Evolutionary conservation across 2,888 invertebrate genomes (phyloP).

Genomic region (Smittia aterrima): DNA sequence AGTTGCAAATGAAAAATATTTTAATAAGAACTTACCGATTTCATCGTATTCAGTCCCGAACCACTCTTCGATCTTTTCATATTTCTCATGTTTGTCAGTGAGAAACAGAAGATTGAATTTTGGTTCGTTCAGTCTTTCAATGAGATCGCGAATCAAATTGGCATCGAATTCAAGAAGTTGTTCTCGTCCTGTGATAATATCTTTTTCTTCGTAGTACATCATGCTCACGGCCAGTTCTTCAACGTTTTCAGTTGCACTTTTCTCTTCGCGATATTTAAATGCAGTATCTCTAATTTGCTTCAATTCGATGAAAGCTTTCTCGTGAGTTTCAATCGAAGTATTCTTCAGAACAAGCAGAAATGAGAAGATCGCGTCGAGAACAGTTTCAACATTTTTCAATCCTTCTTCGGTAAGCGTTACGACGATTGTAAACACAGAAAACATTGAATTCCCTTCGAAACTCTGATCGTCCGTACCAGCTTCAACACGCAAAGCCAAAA

Average conservation of each 20-base stretch:
- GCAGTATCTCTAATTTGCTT: constrained; percentile 72
- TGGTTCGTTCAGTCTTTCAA: constrained; percentile 48
- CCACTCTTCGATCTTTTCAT: constrained; percentile 74
- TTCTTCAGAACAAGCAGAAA: constrained; percentile 71
- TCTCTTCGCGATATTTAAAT: constrained; percentile 70
- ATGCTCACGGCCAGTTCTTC: constrained; percentile 73
- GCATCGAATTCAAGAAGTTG: constrained; percentile 76
- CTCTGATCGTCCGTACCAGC: constrained; percentile 73
- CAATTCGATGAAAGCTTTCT: constrained; percentile 67
- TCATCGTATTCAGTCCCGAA: constrained; percentile 76
- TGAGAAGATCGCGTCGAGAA: constrained; percentile 73
- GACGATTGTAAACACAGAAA: constrained; percentile 70
- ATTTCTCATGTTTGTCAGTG: constrained; percentile 47
- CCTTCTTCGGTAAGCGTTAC: constrained; percentile 78
- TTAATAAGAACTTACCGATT: constrained; percentile 53
- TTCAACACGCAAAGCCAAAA: constrained; percentile 71
- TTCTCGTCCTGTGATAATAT: constrained; percentile 74
- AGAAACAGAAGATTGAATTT: constrained; percentile 52
- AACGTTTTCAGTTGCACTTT: constrained; percentile 72
- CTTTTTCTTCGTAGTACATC: constrained; percentile 74
- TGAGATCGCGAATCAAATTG: constrained; percentile 53
- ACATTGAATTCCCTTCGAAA: constrained; percentile 75
- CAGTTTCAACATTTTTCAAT: constrained; percentile 67
- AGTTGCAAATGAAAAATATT: background rate
- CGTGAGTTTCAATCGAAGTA: constrained; percentile 60